phyloP scores from a whole-genome alignment of 2,888 invertebrate genomes.

The Subacronicta megacephala region DNA sequence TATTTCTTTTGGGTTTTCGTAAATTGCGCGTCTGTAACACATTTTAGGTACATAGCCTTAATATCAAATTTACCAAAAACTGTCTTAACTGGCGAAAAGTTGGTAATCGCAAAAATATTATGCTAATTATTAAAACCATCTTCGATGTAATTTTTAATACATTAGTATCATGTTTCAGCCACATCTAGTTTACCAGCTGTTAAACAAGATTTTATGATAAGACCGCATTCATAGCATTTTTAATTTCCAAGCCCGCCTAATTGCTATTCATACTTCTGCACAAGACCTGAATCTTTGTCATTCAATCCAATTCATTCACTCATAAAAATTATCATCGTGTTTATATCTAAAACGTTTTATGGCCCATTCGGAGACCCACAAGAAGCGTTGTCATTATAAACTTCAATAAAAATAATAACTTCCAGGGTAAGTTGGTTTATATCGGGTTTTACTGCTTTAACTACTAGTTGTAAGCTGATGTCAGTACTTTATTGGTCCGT shows the following conservation, averaged over 20 bases:
- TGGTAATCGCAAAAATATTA: too few relatives aligned
- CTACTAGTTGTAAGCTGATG: conserved; percentile 14
- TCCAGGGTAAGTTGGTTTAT: conserved; percentile 44
- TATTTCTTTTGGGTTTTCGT: too few relatives aligned
- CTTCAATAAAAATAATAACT: conserved; percentile 36
- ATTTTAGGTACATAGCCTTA: too few relatives aligned
- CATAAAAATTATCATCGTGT: conserved; percentile 53
- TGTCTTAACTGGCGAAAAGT: too few relatives aligned
- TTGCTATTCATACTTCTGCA: conserved; percentile 37
- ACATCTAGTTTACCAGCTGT: too few relatives aligned
- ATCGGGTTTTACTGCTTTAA: conserved; percentile 23
- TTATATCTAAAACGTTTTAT: conserved; percentile 54
- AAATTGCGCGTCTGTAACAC: too few relatives aligned
- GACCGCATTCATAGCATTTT: not conserved
- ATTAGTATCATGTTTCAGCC: too few relatives aligned
- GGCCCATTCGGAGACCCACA: conserved; percentile 30
- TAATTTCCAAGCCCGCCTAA: conserved; percentile 3
- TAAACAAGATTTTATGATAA: too few relatives aligned
- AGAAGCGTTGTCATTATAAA: conserved; percentile 37
- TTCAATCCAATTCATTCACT: conserved; percentile 49
- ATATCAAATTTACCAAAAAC: too few relatives aligned
- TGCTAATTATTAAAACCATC: too few relatives aligned
- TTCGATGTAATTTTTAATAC: too few relatives aligned
- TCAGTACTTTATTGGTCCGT: not conserved
- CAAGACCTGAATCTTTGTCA: conserved; percentile 30